Conservation (phyloP, 2,888 invertebrate species). For the Sarcophaga rosellei region DNA sequence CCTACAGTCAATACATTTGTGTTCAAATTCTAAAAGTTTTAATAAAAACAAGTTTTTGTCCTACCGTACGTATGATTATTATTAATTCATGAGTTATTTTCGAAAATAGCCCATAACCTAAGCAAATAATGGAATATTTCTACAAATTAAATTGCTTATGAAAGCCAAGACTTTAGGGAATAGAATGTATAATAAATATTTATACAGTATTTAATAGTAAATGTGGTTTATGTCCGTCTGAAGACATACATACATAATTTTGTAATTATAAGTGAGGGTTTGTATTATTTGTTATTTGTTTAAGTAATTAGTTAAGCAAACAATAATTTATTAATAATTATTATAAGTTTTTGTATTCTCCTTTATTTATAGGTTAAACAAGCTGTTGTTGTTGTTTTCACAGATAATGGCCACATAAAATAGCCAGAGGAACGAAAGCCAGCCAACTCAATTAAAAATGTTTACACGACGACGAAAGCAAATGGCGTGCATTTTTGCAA, state of each 20-base stretch:
- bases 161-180: not conserved
- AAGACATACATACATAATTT: not conserved
- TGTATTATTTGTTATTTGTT: not conserved
- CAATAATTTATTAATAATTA: conserved; percentile 28
- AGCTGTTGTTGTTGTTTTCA: conserved; percentile 8
- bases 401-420: conserved; percentile 30
- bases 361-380: conserved; percentile 40
- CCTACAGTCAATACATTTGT: not conserved
- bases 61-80: not conserved
- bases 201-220: not conserved
- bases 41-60: too few relatives aligned
- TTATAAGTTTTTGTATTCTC: conserved; percentile 19
- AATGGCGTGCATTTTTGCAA: conserved; percentile 69
- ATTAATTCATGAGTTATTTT: not conserved
- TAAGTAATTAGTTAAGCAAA: conserved; percentile 16
- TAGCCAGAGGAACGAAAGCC: not conserved
- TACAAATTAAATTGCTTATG: not conserved
- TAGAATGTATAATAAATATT: not conserved
- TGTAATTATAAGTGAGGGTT: not conserved
- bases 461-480: conserved; percentile 62
- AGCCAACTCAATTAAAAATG: conserved; percentile 53
- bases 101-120: not conserved
- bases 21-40: not conserved
- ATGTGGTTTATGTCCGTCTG: not conserved
- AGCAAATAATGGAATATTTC: not conserved